Conservation (phyloP, 2,888 invertebrate genomes). For the Aproaerema taeniolella region DNA sequence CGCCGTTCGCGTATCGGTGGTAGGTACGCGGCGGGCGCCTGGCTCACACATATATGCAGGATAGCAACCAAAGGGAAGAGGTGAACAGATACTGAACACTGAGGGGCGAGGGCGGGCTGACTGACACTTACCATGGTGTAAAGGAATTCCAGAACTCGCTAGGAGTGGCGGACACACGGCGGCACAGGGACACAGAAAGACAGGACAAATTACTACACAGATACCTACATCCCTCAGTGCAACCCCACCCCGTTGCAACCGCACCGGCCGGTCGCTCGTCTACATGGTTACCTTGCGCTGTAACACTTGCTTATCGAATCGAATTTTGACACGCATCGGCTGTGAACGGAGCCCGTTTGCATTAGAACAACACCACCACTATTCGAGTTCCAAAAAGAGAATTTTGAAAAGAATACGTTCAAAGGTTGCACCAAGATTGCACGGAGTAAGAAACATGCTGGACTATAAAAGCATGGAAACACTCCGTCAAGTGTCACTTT, state of each 20-base stretch:
- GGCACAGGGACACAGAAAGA: constrained; percentile 84
- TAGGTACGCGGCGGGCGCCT: constrained; percentile 60
- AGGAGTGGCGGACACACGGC: constrained; percentile 85
- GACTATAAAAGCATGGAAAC: constrained; percentile 50
- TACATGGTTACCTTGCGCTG: constrained; percentile 75
- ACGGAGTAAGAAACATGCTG: constrained; percentile 51
- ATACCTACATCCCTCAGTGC: constrained; percentile 78
- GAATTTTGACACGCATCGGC: constrained; percentile 39
- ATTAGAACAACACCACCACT: constrained; percentile 73
- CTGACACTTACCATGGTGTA: constrained; percentile 98
- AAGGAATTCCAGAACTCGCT: constrained; percentile 99
- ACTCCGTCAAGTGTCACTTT: constrained; percentile 45
- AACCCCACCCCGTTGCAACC: constrained; percentile 73
- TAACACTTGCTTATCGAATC: constrained; percentile 57
- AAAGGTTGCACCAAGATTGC: constrained; percentile 56
- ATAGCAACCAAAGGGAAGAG: constrained; percentile 76
- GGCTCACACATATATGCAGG: constrained; percentile 77
- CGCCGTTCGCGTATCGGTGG: constrained; percentile 60
- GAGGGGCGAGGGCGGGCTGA: constrained; percentile 79
- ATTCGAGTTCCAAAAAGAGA: constrained; percentile 25
- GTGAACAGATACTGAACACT: constrained; percentile 76
- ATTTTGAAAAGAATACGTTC: constrained; percentile 23
- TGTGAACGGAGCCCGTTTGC: constrained; percentile 69
- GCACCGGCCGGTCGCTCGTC: constrained; percentile 65
- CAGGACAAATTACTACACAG: constrained; percentile 80